Evolutionary conservation across 1,140 invertebrate genomes (phyloP), one percentile per base, ranked within the genome.

Genomic region (Rhyzopertha dominica): DNA sequence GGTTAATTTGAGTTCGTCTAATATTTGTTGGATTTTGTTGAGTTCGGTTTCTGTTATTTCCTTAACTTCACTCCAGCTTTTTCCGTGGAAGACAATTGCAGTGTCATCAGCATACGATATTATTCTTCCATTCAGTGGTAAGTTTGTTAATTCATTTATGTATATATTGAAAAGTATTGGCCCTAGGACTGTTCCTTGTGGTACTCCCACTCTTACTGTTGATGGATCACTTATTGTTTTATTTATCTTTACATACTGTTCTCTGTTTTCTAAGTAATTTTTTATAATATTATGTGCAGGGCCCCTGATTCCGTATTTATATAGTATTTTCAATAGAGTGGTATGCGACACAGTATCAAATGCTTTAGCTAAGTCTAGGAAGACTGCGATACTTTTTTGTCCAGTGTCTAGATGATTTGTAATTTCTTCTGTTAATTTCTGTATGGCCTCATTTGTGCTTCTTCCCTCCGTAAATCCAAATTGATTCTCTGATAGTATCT

Each of bases 281-380:
- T 41, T 23, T 4, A 47, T 40, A 4, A 47, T 13, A n/a, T 28
- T 3, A n/a, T 29, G 22, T 13, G 44, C 18, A n/a, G 39, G 26
- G 13, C 45, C 55, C 12, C 53, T 44, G 14, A 54, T 41, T 10
- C 53, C 55, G 3, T 47, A 23, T 8, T 39, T 43, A 12, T 56
- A 26, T 12, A 62, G 32, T 25, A 46, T 51, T 13, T 41, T 14
- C 4, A 59, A 19, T 7, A 59, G 39, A 1, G 52, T 31, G 10
- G 35, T 22, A 34, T 19, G 17, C 20, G 24, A 32, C 7, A 40
- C 7, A 12, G 34, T 37, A 8, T 8, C 8, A 24, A 16, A 40
- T 7, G 7, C 10, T 26, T 19, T 10, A 13, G 13, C 16, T 31
- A 1, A 34, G 8, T 25, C 26, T 20, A 24, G 35, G 23, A 22